phyloP scores from a whole-genome alignment of 1,140 invertebrate genomes.

The Anastatus disparis region DNA sequence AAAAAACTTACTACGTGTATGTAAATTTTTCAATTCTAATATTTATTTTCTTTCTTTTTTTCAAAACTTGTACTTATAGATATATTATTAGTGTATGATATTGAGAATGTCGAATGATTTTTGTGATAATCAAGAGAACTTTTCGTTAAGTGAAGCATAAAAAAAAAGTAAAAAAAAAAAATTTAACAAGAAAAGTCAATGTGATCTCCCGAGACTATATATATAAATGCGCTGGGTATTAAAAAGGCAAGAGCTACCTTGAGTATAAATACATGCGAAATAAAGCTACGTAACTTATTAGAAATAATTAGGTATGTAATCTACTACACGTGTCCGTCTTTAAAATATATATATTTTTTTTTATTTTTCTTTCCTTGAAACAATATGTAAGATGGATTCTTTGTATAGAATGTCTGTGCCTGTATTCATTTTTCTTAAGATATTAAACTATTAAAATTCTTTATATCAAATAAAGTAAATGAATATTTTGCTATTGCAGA shows the following conservation, averaged over 20 bases:
- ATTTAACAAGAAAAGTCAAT: slow-evolving; percentile 14
- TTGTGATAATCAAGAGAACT: slow-evolving; percentile 19
- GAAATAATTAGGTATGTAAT: neutral
- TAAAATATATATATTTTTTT: neutral
- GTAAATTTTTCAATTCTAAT: too few species aligned
- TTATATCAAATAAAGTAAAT: neutral
- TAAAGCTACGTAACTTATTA: slow-evolving; percentile 18
- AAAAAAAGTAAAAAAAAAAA: too few species aligned
- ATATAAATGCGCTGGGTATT: neutral
- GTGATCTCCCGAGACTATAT: slow-evolving; percentile 12
- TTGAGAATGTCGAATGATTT: neutral
- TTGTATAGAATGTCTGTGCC: neutral
- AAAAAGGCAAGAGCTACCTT: neutral
- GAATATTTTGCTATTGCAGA: slow-evolving; percentile 3
- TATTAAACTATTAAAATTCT: neutral
- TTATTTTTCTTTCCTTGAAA: neutral
- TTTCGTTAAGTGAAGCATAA: too few species aligned
- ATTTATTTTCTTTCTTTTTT: too few species aligned
- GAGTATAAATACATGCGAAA: neutral
- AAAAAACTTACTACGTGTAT: too few species aligned
- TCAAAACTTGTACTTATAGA: too few species aligned
- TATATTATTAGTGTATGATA: too few species aligned
- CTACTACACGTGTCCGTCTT: neutral
- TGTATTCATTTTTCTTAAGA: neutral
- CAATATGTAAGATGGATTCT: neutral